Evolutionary conservation across 2,888 invertebrate species (phyloP).

Genomic region (Lucinisca nassula): DNA sequence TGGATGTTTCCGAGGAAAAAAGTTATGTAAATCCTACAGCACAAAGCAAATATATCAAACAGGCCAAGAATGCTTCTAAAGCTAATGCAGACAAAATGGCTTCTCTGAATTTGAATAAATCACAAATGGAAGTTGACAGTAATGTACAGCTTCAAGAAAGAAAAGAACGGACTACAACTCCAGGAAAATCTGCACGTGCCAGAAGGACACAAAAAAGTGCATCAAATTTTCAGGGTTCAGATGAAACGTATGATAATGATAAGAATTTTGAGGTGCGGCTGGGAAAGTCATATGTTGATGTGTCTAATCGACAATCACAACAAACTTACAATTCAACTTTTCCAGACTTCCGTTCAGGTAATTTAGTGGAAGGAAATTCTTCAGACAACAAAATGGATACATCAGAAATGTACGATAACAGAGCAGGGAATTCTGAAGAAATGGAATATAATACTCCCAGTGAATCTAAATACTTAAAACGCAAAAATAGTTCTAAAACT

Average conservation of each 20-base stretch:
- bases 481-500: slow-evolving; percentile 74
- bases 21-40: slow-evolving; percentile 65
- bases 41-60: slow-evolving; percentile 82
- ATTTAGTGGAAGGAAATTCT: slow-evolving; percentile 66
- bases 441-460: slow-evolving; percentile 67
- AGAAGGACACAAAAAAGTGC: slow-evolving; percentile 65
- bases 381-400: slow-evolving; percentile 52
- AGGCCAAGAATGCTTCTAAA: slow-evolving; percentile 80
- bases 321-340: slow-evolving; percentile 77
- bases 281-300: slow-evolving; percentile 57
- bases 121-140: slow-evolving; percentile 57
- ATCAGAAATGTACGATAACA: slow-evolving; percentile 48
- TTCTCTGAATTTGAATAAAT: slow-evolving; percentile 61
- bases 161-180: slow-evolving; percentile 64
- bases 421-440: slow-evolving; percentile 42
- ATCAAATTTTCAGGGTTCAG: slow-evolving; percentile 44
- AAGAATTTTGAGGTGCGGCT: slow-evolving; percentile 51
- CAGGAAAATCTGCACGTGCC: slow-evolving; percentile 46
- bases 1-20: slow-evolving; percentile 76
- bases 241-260: slow-evolving; percentile 39
- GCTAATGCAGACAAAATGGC: slow-evolving; percentile 76
- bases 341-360: slow-evolving; percentile 77
- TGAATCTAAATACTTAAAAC: slow-evolving; percentile 76
- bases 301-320: slow-evolving; percentile 58
- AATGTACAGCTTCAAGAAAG: slow-evolving; percentile 39